Base-by-base conservation (phyloP, 2,113 vertebrate species). In the Peromyscus californicus region DNA sequence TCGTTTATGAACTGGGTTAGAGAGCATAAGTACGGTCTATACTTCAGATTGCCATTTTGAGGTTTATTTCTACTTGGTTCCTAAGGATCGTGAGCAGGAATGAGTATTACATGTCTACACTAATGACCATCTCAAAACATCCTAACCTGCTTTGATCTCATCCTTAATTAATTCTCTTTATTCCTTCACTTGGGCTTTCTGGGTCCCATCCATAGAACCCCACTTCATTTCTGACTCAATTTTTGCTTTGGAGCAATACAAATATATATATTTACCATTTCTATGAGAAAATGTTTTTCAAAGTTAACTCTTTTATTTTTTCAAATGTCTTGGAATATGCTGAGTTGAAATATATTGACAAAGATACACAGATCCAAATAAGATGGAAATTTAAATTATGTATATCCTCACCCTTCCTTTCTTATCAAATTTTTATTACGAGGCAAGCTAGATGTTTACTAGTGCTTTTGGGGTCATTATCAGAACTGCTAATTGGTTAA, bases 401-500 rank as follows among this genome's bases (percentile, higher is more conserved):
- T 67, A 87, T 69, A 87, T 48, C 33, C 13, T 89, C 8, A 19
- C 24, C n/a, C 26, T n/a, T 90, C 57, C 48, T 48, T 2, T 21
- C 31, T 3, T n/a, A 19, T 63, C 5, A 82, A 78, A 24, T 59
- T 80, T 21, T 92, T 91, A 92, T 85, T 54, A 75, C 59, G 76
- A 70, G 39, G 65, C 67, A 91, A 65, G 21, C 61, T 83, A 70
- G 36, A 82, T 92, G 67, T n/a, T 95, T 54, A 85, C 33, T 90
- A 45, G 82, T 97, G 21, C 82, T 96, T 96, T 96, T 42, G 59
- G 69, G 48, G 78, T 93, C 97, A 94, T 92, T 97, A 95, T 95
- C 69, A 84, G 82, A 96, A 70, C 74, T 94, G 74, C 51, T 97
- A 97, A 98, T 95, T 97, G 93, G 82, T 91, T 97, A 95, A 75